phyloP scores from a whole-genome alignment of 2,888 invertebrate genomes.

The Mimas tiliae region DNA sequence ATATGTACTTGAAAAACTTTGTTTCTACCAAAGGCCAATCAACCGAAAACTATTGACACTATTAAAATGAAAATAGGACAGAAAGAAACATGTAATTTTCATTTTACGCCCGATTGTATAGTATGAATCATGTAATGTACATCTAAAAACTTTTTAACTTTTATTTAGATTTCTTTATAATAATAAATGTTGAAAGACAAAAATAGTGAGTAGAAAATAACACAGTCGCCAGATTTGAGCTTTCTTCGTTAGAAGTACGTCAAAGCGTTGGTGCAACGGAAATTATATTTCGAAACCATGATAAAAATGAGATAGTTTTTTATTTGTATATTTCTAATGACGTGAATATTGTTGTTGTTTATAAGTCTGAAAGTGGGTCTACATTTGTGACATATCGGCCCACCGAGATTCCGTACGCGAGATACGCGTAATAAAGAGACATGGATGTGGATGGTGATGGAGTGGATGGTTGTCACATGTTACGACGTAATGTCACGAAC shows the following conservation, averaged over 20 bases:
- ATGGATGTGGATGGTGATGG: too few relatives aligned
- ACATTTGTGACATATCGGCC: too few relatives aligned
- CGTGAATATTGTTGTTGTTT: not conserved
- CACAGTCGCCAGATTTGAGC: not conserved
- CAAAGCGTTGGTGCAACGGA: conserved; percentile 22
- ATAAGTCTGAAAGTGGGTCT: not conserved
- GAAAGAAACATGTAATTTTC: not conserved
- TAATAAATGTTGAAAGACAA: conserved; percentile 18
- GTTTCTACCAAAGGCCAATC: not conserved
- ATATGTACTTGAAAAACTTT: not conserved
- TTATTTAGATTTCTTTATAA: conserved; percentile 30
- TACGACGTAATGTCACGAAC: too few relatives aligned
- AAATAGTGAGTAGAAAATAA: conserved; percentile 12
- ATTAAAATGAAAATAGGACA: not conserved
- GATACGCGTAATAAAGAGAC: too few relatives aligned
- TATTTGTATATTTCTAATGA: not conserved
- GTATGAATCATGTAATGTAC: not conserved
- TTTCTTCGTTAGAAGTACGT: conserved; percentile 16
- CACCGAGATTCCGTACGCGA: too few relatives aligned
- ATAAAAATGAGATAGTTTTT: conserved; percentile 7
- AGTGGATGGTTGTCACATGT: too few relatives aligned
- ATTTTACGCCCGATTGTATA: not conserved
- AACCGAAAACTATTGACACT: not conserved
- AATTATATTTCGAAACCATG: conserved; percentile 4
- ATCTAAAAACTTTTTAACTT: conserved; percentile 28